Evolutionary conservation across 2,888 invertebrate genomes (phyloP).

Genomic region (Zaprionus obscuricornis): DNA sequence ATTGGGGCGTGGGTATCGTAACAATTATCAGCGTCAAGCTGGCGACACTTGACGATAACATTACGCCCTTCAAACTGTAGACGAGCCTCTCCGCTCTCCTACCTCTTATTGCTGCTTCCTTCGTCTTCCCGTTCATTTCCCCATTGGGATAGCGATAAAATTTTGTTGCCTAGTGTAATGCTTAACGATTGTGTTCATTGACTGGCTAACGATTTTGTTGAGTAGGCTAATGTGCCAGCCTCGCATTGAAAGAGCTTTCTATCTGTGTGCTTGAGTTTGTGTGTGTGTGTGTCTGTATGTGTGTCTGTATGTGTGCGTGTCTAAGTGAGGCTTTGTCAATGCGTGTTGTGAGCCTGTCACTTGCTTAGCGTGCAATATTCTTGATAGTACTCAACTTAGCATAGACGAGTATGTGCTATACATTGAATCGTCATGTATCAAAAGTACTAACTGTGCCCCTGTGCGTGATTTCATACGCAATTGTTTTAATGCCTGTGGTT

Average conservation of each 20-base stretch:
- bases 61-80: background rate
- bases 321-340: background rate
- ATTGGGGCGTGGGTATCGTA: conserved; percentile 46
- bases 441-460: conserved; percentile 22
- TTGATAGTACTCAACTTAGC: conserved; percentile 49
- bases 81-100: background rate
- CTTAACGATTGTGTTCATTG: conserved; percentile 74
- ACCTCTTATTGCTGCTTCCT: no score
- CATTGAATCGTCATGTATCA: conserved; percentile 53
- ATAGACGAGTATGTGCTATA: no score
- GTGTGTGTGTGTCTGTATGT: background rate
- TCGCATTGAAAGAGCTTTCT: conserved; percentile 9
- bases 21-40: conserved; percentile 63
- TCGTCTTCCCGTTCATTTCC: background rate
- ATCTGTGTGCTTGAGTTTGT: conserved; percentile 17
- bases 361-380: conserved; percentile 66
- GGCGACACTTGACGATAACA: conserved; percentile 65
- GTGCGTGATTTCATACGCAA: conserved; percentile 49
- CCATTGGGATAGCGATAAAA: conserved; percentile 61
- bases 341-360: conserved; percentile 27
- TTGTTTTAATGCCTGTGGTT: conserved; percentile 9
- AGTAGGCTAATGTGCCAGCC: conserved; percentile 63
- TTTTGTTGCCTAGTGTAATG: conserved; percentile 74
- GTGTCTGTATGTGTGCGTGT: background rate
- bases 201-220: conserved; percentile 74